A percentile compares a stretch with the other conserved stretches of the same genome.
These are phyloP conservation scores for Thaumatotibia leucotreta DNA, from an alignment of 1,140 invertebrate species.

Conservation along the genomic window DNA sequence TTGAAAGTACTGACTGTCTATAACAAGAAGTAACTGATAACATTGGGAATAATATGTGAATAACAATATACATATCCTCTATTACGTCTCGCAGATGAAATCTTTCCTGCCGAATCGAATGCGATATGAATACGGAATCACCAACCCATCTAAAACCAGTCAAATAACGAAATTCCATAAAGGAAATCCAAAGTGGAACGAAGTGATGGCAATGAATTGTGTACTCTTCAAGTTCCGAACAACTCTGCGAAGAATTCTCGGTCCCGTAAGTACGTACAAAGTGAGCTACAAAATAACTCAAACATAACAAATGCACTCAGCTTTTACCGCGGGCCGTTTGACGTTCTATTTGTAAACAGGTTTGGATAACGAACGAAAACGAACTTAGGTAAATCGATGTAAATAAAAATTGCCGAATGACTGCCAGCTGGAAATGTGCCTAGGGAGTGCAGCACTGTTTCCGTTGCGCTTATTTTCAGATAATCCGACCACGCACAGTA, in stretches of 20 bases:
- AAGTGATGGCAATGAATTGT: constrained; percentile 32
- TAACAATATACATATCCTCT: background rate
- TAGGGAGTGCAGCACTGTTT: background rate
- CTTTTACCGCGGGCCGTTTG: constrained; percentile 1
- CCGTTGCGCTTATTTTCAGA: background rate
- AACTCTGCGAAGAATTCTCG: constrained; percentile 31
- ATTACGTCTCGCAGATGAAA: background rate
- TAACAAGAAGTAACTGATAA: background rate
- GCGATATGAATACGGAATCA: constrained; percentile 21
- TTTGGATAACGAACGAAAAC: background rate
- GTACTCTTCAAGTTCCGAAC: constrained; percentile 25
- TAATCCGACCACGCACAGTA: background rate
- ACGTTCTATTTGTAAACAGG: constrained; percentile 7
- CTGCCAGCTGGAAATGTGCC: constrained; percentile 2
- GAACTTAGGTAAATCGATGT: constrained; percentile 4
- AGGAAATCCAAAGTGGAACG: constrained; percentile 33
- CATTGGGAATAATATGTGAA: background rate
- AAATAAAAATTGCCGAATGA: background rate
- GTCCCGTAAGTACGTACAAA: constrained; percentile 19
- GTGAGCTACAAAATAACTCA: constrained; percentile 37
- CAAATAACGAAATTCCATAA: constrained; percentile 34
- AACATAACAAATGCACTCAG: constrained; percentile 30
- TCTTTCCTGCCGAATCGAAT: background rate
- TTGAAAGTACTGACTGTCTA: too few species aligned
- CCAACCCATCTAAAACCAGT: constrained; percentile 33